These are phyloP conservation scores for Channa maculata DNA, from an alignment of 2,113 vertebrate species.

Conservation along the genomic window DNA sequence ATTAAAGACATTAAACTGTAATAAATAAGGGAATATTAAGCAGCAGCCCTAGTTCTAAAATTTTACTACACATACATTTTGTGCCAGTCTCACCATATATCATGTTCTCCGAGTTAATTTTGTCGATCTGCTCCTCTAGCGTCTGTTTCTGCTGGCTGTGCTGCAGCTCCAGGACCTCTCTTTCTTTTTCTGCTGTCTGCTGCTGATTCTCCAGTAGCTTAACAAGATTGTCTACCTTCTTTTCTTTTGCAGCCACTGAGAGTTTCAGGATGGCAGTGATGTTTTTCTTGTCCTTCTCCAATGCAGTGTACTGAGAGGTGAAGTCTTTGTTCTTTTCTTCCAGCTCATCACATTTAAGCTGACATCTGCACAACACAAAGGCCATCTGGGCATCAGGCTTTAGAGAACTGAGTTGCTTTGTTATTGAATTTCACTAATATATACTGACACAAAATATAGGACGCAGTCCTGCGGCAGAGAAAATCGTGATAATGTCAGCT, in stretches of 20 bases:
- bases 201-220: slow-evolving; percentile 77
- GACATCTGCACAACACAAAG: slow-evolving; percentile 74
- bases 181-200: slow-evolving; percentile 75
- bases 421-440: no score
- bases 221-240: slow-evolving; percentile 63
- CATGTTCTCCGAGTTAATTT: slow-evolving; percentile 77
- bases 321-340: slow-evolving; percentile 75
- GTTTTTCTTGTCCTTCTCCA: slow-evolving; percentile 81
- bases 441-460: no score
- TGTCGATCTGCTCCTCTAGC: slow-evolving; percentile 81
- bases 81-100: slow-evolving; percentile 72
- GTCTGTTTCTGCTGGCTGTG: slow-evolving; percentile 76
- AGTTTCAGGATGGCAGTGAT: slow-evolving; percentile 80
- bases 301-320: slow-evolving; percentile 55
- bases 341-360: slow-evolving; percentile 82
- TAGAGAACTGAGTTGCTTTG: no score
- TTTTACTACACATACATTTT: no score
- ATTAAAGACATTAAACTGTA: no score
- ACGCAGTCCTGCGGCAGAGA: no score
- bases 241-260: slow-evolving; percentile 70
- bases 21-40: no score
- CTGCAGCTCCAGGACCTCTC: slow-evolving; percentile 77
- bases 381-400: background rate
- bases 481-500: no score
- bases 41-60: no score